These are phyloP conservation scores for Tethea ocularis DNA, from an alignment of 2,888 invertebrate genomes.

Conservation along the genomic window DNA sequence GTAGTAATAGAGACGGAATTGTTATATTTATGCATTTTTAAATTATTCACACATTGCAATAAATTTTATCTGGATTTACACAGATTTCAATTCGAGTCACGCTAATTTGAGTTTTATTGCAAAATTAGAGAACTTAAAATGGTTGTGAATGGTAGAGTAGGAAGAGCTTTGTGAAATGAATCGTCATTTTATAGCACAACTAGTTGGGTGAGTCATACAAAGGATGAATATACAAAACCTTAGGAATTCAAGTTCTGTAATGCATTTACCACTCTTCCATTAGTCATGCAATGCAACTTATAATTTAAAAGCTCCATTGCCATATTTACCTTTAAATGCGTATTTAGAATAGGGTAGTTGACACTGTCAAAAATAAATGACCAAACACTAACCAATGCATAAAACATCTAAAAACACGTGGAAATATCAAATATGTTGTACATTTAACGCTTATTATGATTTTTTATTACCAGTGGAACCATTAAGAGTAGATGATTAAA, in stretches of 20 bases:
- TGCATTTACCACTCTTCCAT: not conserved
- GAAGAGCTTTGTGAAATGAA: not conserved
- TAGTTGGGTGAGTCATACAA: not conserved
- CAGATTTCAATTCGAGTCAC: not conserved
- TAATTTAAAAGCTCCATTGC: not conserved
- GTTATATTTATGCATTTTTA: not conserved
- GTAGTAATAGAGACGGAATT: not conserved
- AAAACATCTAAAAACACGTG: too few relatives aligned
- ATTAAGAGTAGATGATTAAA: too few relatives aligned
- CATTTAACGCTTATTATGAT: too few relatives aligned
- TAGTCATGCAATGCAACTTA: not conserved
- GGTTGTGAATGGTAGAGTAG: not conserved
- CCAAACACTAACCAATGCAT: too few relatives aligned
- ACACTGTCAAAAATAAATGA: too few relatives aligned
- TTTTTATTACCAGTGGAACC: too few relatives aligned
- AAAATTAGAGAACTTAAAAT: not conserved
- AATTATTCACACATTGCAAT: not conserved
- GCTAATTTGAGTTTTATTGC: not conserved
- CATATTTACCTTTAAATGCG: not conserved
- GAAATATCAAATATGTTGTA: too few relatives aligned
- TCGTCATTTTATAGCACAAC: not conserved
- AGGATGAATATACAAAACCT: not conserved
- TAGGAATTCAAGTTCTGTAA: not conserved
- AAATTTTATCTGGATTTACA: not conserved
- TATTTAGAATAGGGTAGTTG: too few relatives aligned